Base-by-base conservation (phyloP, 53 echinoderm and acorn worm genomes). In the Paracentrotus lividus region DNA sequence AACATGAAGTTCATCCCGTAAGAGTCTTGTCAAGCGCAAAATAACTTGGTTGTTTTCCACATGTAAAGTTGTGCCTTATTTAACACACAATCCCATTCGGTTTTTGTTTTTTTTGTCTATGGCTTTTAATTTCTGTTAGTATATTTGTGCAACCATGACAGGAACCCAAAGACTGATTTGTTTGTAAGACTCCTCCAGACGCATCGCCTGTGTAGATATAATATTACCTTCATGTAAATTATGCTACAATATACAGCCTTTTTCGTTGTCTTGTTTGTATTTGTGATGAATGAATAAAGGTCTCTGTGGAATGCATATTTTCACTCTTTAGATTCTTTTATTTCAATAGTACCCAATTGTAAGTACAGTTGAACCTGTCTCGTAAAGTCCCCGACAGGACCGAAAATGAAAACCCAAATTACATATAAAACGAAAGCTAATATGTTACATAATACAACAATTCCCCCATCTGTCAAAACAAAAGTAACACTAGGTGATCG, bases 61-160 rank as follows among this genome's bases (percentile, higher is more conserved):
- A 20, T 34, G 72, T 72, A 72, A 72, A 72, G 36, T 72, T 72
- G 72, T 72, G 72, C 72, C 72, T 72, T 72, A 72, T 32, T 72
- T 40, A 72, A 29, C n/a, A 64, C 64, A 64, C 64, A 9, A 64
- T 8, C 31, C 64, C 29, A 18, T 72, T 72, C 21, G 36, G 72
- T 72, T 72, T 21, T 36, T 40, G 16, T 40, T 72, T 69, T 13
- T 69, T 20, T 69, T 72, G 31, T 26, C 7, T 64, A 64, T 27
- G 26, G 31, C 64, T n/a, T n/a, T n/a, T n/a, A 64, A 27, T 64
- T 64, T 64, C 8, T 64, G 40, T 36, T 72, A 13, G 5, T 36
- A 40, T 67, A 31, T 20, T 72, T 38, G 20, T 72, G 72, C 18
- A 72, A 31, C 64, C 64, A 64, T 64, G 29, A 31, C 64, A 64